phyloP scores from a whole-genome alignment of 2,797 vertebrate species.

The Acestrorhynchus altus region DNA sequence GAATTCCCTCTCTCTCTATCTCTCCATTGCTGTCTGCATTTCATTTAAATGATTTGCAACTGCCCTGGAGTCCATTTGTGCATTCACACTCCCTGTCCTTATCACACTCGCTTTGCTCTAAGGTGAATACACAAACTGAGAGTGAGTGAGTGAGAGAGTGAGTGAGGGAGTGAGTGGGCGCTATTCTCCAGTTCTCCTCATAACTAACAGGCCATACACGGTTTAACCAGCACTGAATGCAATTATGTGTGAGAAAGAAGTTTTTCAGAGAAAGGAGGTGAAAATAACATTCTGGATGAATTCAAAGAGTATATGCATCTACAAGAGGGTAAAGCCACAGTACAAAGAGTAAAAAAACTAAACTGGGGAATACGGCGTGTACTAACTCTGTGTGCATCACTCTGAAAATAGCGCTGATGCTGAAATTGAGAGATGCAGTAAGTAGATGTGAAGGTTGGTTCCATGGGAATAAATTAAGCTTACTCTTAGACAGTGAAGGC shows the following conservation, averaged over 20 bases:
- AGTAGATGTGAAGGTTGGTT: not conserved
- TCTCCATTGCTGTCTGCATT: slow-evolving; percentile 12
- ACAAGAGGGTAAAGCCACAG: not conserved
- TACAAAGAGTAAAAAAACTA: not conserved
- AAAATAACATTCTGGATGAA: not conserved
- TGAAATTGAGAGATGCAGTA: not conserved
- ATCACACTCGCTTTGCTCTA: slow-evolving; percentile 11
- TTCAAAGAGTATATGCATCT: not conserved
- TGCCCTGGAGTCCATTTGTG: not conserved
- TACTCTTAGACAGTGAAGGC: not conserved
- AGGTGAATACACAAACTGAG: not conserved
- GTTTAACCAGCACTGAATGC: not conserved
- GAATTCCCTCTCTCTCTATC: not conserved
- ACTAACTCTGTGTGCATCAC: not conserved
- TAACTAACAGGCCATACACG: slow-evolving; percentile 15
- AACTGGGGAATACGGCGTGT: not conserved
- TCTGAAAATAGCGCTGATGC: not conserved
- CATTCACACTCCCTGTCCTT: not conserved
- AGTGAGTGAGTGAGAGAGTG: not conserved
- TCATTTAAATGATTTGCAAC: slow-evolving; percentile 20
- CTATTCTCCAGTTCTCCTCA: not conserved
- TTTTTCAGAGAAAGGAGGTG: not conserved
- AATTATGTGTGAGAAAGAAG: not conserved
- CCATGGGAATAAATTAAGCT: not conserved
- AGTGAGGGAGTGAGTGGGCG: not conserved